These are phyloP conservation scores for Cydia strobilella DNA, from an alignment of 1,140 invertebrate genomes.

Conservation along the genomic window DNA sequence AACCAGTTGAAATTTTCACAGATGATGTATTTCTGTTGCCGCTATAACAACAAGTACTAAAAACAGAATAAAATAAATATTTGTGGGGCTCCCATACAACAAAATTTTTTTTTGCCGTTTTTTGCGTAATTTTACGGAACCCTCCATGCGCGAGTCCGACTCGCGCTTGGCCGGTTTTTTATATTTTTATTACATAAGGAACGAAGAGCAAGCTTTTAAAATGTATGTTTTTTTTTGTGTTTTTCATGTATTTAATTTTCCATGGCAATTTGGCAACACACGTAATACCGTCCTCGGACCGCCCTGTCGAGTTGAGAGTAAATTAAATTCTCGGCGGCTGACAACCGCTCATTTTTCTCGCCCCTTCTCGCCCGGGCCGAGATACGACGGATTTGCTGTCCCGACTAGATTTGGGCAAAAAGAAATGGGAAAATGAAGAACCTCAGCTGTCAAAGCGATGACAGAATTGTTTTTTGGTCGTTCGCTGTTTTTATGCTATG, in stretches of 20 bases:
- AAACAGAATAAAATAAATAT: too few species aligned
- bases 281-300: slow-evolving; percentile 40
- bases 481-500: not conserved
- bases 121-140: too few species aligned
- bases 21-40: too few species aligned
- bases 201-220: too few species aligned
- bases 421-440: slow-evolving; percentile 16
- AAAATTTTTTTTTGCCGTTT: too few species aligned
- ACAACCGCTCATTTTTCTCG: slow-evolving; percentile 15
- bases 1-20: too few species aligned
- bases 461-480: not conserved
- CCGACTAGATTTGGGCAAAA: not conserved
- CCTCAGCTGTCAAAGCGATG: not conserved
- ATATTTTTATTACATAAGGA: too few species aligned
- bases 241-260: not conserved
- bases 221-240: too few species aligned
- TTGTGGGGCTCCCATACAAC: too few species aligned
- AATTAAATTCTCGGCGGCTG: slow-evolving; percentile 47
- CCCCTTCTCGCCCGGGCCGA: not conserved
- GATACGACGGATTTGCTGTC: not conserved
- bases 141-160: too few species aligned
- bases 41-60: too few species aligned
- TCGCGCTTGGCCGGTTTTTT: too few species aligned
- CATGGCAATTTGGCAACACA: not conserved
- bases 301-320: slow-evolving; percentile 39